phyloP scores from a whole-genome alignment of 2,888 invertebrate species.

The Shargacucullia verbasci region DNA sequence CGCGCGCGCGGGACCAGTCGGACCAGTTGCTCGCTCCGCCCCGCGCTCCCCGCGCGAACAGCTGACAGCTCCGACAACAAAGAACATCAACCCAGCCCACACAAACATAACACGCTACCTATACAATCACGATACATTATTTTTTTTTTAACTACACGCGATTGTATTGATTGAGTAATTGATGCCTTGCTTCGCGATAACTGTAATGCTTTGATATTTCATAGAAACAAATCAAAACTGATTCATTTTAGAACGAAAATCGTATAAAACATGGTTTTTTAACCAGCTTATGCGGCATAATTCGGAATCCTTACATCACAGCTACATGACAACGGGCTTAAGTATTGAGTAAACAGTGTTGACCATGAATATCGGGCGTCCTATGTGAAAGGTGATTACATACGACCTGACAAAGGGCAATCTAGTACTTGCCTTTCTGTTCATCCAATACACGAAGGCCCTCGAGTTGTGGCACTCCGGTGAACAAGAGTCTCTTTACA shows the following conservation, averaged over 20 bases:
- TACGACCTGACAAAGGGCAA: slow-evolving; percentile 74
- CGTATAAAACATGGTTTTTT: slow-evolving; percentile 14
- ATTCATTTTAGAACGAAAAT: slow-evolving; percentile 16
- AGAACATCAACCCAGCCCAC: slow-evolving; percentile 71
- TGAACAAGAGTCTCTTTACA: slow-evolving; percentile 70
- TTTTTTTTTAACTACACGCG: slow-evolving; percentile 54
- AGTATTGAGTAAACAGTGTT: slow-evolving; percentile 69
- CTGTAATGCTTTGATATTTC: slow-evolving; percentile 24
- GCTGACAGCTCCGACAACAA: slow-evolving; percentile 84
- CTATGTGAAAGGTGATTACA: slow-evolving; percentile 67
- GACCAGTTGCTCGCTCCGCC: slow-evolving; percentile 70
- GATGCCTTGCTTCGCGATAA: slow-evolving; percentile 13
- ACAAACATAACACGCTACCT: slow-evolving; percentile 59
- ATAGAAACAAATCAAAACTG: slow-evolving; percentile 12
- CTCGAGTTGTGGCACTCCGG: slow-evolving; percentile 78
- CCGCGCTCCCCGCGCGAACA: slow-evolving; percentile 70
- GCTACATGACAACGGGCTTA: slow-evolving; percentile 43
- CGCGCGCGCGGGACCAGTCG: slow-evolving; percentile 63
- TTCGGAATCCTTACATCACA: slow-evolving; percentile 31
- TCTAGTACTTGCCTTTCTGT: slow-evolving; percentile 84
- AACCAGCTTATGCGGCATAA: slow-evolving; percentile 19
- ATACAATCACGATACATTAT: slow-evolving; percentile 54
- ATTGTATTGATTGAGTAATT: slow-evolving; percentile 41
- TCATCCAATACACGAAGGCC: slow-evolving; percentile 86
- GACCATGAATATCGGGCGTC: slow-evolving; percentile 69